Percentiles rank a stretch among this genome's conserved stretches.
phyloP scores from a whole-genome alignment of 2,888 invertebrate species.

The Melinopterus prodromus region DNA sequence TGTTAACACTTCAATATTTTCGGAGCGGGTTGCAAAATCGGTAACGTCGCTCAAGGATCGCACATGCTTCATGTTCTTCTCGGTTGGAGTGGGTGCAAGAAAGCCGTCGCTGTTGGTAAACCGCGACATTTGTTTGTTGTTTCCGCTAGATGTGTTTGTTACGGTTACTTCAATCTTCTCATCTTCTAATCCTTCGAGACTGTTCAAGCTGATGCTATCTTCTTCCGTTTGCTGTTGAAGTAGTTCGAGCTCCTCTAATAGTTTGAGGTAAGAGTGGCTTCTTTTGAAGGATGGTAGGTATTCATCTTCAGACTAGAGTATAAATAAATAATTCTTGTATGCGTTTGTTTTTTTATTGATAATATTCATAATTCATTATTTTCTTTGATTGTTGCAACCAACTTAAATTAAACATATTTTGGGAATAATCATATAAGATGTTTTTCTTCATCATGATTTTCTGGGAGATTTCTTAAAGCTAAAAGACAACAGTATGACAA shows the following conservation, averaged over 20 bases:
- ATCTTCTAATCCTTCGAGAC: slow-evolving; percentile 59
- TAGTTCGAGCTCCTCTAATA: slow-evolving; percentile 77
- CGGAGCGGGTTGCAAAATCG: slow-evolving; percentile 43
- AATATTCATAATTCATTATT: not conserved
- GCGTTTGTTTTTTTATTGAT: not conserved
- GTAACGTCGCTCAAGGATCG: slow-evolving; percentile 59
- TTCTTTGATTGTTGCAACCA: not conserved
- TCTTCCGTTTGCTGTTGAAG: slow-evolving; percentile 67
- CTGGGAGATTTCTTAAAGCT: no score
- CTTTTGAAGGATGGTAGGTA: slow-evolving; percentile 73
- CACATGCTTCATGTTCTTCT: slow-evolving; percentile 52
- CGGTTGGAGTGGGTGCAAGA: slow-evolving; percentile 30
- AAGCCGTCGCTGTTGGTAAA: slow-evolving; percentile 34
- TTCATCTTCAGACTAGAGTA: slow-evolving; percentile 64
- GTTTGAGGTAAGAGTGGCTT: slow-evolving; percentile 72
- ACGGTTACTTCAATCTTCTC: slow-evolving; percentile 41
- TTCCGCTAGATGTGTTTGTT: slow-evolving; percentile 7
- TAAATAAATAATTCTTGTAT: slow-evolving; percentile 13
- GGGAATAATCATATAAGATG: slow-evolving; percentile 6
- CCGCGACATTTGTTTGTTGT: slow-evolving; percentile 8
- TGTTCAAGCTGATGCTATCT: slow-evolving; percentile 65
- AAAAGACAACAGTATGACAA: no score
- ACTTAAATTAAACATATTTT: not conserved
- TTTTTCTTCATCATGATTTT: not conserved
- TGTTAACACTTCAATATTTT: slow-evolving; percentile 31